These are phyloP conservation scores for Gari tellinella DNA, from an alignment of 2,888 invertebrate species.

Conservation along the genomic window DNA sequence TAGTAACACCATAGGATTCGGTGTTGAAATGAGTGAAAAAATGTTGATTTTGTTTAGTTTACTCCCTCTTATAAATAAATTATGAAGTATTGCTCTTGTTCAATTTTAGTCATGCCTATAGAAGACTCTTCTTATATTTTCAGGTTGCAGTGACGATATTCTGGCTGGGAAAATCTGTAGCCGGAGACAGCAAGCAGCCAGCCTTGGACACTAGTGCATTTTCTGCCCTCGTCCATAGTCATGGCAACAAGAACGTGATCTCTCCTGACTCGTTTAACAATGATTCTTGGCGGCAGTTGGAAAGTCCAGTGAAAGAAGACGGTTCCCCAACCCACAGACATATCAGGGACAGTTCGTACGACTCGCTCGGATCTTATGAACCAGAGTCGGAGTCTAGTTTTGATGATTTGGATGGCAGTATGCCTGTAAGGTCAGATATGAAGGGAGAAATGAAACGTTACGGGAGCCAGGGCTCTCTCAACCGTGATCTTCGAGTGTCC, in stretches of 20 bases:
- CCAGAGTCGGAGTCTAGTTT: conserved; percentile 73
- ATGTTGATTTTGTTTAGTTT: too few relatives aligned
- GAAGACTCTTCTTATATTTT: conserved; percentile 4
- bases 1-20: too few relatives aligned
- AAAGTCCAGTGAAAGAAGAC: conserved; percentile 31
- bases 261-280: conserved; percentile 65
- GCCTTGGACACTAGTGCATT: conserved; percentile 82
- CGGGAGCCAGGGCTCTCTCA: conserved; percentile 67
- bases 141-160: conserved; percentile 83
- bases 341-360: conserved; percentile 75
- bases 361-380: conserved; percentile 76
- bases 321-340: conserved; percentile 50
- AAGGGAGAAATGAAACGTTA: conserved; percentile 70
- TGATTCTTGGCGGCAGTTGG: conserved; percentile 65
- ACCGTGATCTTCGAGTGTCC: conserved; percentile 46
- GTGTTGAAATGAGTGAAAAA: too few relatives aligned
- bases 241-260: conserved; percentile 69
- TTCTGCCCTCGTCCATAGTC: conserved; percentile 77
- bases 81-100: too few relatives aligned
- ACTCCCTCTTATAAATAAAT: too few relatives aligned
- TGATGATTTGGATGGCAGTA: conserved; percentile 70
- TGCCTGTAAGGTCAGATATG: conserved; percentile 67
- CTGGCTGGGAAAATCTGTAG: conserved; percentile 80
- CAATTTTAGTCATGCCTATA: too few relatives aligned
- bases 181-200: conserved; percentile 74